Base-by-base conservation (phyloP, 2,113 vertebrate species). In the Amblyornis subalaris region DNA sequence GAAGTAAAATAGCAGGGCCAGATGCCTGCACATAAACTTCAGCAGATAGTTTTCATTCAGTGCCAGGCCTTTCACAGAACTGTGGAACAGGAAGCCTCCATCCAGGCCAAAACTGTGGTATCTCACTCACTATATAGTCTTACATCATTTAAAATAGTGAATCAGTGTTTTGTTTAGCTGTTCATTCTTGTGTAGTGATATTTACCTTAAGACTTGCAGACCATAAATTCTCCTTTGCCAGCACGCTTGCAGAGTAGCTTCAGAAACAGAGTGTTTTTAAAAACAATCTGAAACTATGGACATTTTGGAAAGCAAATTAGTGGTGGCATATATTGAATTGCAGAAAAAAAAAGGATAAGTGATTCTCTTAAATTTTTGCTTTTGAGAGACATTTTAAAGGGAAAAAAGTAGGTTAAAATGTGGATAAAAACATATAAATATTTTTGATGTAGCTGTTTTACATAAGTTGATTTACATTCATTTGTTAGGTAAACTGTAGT, bases 141-240 rank as follows among this genome's bases (percentile, higher is more conserved):
- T 89, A 55, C 79, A 58, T 94, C 20, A 85, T 72, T 94, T 80
- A 54, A 75, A 92, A 85, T 5, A 85, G 45, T 78, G 66, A 81
- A 91, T 78, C 33, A 47, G 55, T 80, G 83, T 85, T 96, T 86
- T 91, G 53, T 93, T 85, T 75, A 90, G 79, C 58, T 82, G 61
- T 55, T 85, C 35, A 20, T 85, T 88, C 57, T 90, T 84, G 9
- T 90, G 88, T 57, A 62, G 51, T 74, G 53, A 19, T 85, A 78
- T 85, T 93, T 90, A 76, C 60, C 67, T 55, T 40, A 57, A 66
- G 55, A 60, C 58, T 79, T 67, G 24, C 26, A 77, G 48, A n/a
- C 69, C 29, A 42, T 93, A 77, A 95, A 89, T 93, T 85, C 62
- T 89, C 38, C 69, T 80, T 87, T 61, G 25, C 51, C 42, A 80